Evolutionary conservation across 2,113 vertebrate species (phyloP), one percentile per base, ranked within the genome.

Genomic region (Laticauda colubrina): DNA sequence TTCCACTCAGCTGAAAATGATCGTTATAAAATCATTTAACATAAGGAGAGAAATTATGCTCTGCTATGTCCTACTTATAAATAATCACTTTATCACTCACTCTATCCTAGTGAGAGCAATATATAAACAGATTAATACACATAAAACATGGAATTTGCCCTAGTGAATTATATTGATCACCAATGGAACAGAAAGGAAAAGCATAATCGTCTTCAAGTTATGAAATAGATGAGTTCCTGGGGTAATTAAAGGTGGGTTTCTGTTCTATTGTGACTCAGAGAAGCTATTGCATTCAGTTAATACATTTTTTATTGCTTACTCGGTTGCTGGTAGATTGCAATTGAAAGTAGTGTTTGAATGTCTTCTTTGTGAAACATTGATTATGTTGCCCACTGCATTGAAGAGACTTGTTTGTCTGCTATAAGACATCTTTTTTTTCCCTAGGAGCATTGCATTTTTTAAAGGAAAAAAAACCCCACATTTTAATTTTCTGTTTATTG

Each of bases 201-300:
- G 91, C 26, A 51, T 95, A 92, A 95, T 94, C 87, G 6, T 29
- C 85, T 55, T 55, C 85, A 43, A 43, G 56, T 95, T 94, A 34
- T 54, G 57, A 96, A 90, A 64, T 59, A 96, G 90, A 93, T 94
- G 94, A 97, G 91, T 96, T 94, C 93, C 94, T 95, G 91, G 48
- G 95, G 96, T 96, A 48, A 88, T 87, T 48, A 53, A 88, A 91
- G 92, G 45, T 95, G 95, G 95, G 89, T 94, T 97, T 94, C 93
- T 95, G 34, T 97, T 96, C 95, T 93, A 95, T 92, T 96, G 92
- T 89, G 15, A 95, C 85, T 95, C 75, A 92, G 85, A 95, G 93
- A 95, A 59, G 85, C 92, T 90, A 64, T 96, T 95, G 86, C 26
- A 7, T 85, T 89, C 86, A 94, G 92, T 90, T 95, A 95, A 95